These are phyloP conservation scores for Tiphia femorata DNA, from an alignment of 2,888 invertebrate genomes.

Conservation along the genomic window DNA sequence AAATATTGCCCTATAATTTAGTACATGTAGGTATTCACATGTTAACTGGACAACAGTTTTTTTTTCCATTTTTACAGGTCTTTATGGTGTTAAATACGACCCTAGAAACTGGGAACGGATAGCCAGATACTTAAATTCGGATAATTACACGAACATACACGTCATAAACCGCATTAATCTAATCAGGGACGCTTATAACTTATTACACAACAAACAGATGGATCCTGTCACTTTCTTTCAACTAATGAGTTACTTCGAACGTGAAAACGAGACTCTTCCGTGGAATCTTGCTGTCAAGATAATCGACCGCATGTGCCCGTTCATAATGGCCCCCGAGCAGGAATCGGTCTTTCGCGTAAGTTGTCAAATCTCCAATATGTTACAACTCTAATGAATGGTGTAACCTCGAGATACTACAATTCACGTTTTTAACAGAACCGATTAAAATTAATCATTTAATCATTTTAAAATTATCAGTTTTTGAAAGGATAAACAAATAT, in stretches of 20 bases:
- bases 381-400: no score
- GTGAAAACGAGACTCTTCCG: constrained; percentile 76
- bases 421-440: no score
- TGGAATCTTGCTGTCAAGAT: constrained; percentile 75
- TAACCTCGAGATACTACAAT: no score
- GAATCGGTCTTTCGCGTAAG: no score
- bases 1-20: neutral
- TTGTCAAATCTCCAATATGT: no score
- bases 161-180: constrained; percentile 80
- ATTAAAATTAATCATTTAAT: no score
- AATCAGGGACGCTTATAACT: constrained; percentile 79
- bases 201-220: constrained; percentile 44
- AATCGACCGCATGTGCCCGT: no score
- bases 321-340: no score
- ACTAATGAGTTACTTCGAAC: constrained; percentile 72
- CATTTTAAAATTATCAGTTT: no score
- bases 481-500: no score
- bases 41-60: no score
- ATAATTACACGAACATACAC: constrained; percentile 71
- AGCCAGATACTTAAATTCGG: constrained; percentile 67
- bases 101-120: constrained; percentile 76
- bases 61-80: constrained; percentile 41
- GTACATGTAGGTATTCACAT: no score
- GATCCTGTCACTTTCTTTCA: constrained; percentile 45
- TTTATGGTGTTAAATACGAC: constrained; percentile 74